A percentile compares a stretch with the other conserved stretches of the same genome.
phyloP scores from a whole-genome alignment of 2,113 vertebrate species.

The Sardina pilchardus region DNA sequence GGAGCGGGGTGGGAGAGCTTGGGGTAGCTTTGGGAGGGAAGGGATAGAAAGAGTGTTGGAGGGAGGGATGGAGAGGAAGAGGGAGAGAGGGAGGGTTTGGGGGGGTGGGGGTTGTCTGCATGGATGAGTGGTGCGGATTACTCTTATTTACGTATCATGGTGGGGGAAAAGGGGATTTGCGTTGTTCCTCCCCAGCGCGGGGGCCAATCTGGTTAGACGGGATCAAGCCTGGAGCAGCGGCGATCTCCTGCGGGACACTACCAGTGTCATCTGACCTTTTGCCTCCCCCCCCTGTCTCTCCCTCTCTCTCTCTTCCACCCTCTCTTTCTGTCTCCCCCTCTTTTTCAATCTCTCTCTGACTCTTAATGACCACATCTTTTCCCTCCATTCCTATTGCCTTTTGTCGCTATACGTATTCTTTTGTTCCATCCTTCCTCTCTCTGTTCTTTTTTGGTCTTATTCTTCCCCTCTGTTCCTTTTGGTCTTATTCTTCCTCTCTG shows the following conservation, averaged over 20 bases:
- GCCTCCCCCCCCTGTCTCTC: background rate
- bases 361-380: background rate
- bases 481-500: background rate
- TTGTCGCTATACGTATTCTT: background rate
- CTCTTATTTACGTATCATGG: conserved; percentile 41
- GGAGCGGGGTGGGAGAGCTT: conserved; percentile 15
- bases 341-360: background rate
- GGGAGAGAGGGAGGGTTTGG: background rate
- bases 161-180: conserved; percentile 49
- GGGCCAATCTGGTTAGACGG: conserved; percentile 51
- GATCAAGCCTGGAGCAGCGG: conserved; percentile 36
- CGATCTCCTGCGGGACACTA: background rate
- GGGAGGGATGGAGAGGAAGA: background rate
- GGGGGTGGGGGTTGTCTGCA: background rate
- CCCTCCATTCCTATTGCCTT: background rate
- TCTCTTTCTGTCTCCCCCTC: background rate
- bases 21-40: conserved; percentile 18
- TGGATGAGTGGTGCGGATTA: conserved; percentile 35
- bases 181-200: conserved; percentile 48
- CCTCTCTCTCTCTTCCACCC: background rate
- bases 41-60: background rate
- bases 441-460: background rate
- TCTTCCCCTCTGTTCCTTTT: background rate
- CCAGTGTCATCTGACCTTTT: background rate
- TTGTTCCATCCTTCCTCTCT: background rate